A percentile compares a stretch with the other conserved stretches of the same genome.
These are phyloP conservation scores for Andrena marginata DNA, from an alignment of 2,888 invertebrate species.

Conservation along the genomic window DNA sequence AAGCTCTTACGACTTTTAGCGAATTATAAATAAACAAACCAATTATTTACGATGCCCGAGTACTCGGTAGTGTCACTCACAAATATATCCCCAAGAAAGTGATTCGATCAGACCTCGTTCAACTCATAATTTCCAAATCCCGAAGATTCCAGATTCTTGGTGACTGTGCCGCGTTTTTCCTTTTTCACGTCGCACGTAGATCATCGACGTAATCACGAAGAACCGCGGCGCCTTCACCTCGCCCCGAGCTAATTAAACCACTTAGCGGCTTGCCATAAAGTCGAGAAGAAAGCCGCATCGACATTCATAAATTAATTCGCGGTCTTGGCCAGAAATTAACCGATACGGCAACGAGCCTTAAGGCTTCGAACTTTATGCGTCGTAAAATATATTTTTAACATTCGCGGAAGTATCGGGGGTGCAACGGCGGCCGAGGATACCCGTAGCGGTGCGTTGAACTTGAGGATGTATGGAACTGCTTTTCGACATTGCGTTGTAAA, in stretches of 20 bases:
- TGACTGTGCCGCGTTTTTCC: not conserved
- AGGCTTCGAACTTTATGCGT: slow-evolving; percentile 33
- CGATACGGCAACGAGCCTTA: slow-evolving; percentile 13
- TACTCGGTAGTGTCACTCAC: no score
- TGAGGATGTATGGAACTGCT: slow-evolving; percentile 14
- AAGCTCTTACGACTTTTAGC: no score
- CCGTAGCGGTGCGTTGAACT: slow-evolving; percentile 1
- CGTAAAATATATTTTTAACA: slow-evolving; percentile 50
- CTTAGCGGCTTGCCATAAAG: slow-evolving; percentile 45
- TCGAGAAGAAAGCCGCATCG: slow-evolving; percentile 26
- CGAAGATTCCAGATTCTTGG: not conserved
- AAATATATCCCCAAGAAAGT: no score
- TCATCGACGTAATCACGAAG: slow-evolving; percentile 10
- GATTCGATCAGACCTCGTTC: not conserved
- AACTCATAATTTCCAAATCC: not conserved
- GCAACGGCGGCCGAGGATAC: slow-evolving; percentile 18
- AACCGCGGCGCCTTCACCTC: slow-evolving; percentile 26
- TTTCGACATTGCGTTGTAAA: slow-evolving; percentile 15
- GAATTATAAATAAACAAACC: no score
- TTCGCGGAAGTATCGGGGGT: slow-evolving; percentile 33
- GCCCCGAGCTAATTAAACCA: slow-evolving; percentile 52
- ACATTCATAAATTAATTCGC: slow-evolving; percentile 53
- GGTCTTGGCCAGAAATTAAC: slow-evolving; percentile 35
- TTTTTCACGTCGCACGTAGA: not conserved
- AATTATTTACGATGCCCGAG: no score